phyloP scores from a whole-genome alignment of 2,797 vertebrate genomes.

The Craterocephalus amniculus region DNA sequence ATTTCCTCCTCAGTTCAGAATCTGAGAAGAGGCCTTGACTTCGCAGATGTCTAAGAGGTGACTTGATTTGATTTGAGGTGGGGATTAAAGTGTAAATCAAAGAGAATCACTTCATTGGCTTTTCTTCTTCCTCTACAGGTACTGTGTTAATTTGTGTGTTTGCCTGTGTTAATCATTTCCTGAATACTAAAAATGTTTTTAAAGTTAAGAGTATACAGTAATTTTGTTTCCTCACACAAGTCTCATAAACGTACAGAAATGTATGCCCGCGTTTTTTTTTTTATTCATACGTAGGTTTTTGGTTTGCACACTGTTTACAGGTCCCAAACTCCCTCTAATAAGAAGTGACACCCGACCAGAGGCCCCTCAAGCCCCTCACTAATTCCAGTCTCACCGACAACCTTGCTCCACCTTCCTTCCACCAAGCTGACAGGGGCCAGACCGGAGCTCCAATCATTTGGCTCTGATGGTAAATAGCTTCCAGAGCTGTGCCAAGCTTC shows the following conservation, averaged over 20 bases:
- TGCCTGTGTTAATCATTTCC: neutral
- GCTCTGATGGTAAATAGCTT: conserved; percentile 84
- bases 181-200: conserved; percentile 19
- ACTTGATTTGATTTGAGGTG: conserved; percentile 38
- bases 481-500: conserved; percentile 80
- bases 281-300: conserved; percentile 43
- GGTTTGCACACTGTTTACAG: conserved; percentile 46
- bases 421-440: conserved; percentile 68
- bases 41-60: conserved; percentile 32
- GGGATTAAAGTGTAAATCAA: conserved; percentile 51
- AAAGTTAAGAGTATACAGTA: conserved; percentile 42
- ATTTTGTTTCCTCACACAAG: conserved; percentile 50
- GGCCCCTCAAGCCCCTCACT: conserved; percentile 66
- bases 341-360: conserved; percentile 79
- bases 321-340: conserved; percentile 75
- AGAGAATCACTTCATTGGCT: conserved; percentile 32
- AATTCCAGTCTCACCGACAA: conserved; percentile 71
- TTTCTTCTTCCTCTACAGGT: conserved; percentile 18
- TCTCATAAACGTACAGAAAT: conserved; percentile 41
- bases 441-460: conserved; percentile 71
- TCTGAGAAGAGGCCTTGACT: conserved; percentile 25
- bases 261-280: conserved; percentile 29
- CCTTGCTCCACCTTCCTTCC: conserved; percentile 57
- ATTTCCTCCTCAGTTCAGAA: conserved; percentile 43
- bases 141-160: neutral